phyloP scores from a whole-genome alignment of 2,888 invertebrate species.

The Caenorhabditis sp. region DNA sequence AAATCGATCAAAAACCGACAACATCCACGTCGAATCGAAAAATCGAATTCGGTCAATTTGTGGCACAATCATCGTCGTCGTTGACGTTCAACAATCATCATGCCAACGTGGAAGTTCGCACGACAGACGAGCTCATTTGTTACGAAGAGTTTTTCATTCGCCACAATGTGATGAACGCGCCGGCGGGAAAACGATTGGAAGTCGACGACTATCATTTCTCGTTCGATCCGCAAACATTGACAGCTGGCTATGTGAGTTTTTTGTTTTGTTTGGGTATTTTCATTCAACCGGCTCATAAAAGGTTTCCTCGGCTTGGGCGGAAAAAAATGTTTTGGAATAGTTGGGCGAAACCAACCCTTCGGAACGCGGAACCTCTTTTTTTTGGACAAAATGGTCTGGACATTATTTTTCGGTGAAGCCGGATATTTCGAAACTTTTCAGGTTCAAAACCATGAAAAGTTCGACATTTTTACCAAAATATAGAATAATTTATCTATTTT shows the following conservation, averaged over 20 bases:
- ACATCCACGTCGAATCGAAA: too few species aligned
- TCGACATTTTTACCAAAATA: too few species aligned
- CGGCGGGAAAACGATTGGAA: neutral
- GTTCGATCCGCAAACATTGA: slow-evolving; percentile 12
- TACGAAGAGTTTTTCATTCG: slow-evolving; percentile 9
- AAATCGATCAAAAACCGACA: neutral
- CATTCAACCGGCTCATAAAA: neutral
- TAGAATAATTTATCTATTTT: too few species aligned
- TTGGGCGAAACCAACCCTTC: neutral
- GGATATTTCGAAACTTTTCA: neutral
- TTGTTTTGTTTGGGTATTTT: neutral
- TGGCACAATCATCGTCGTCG: too few species aligned
- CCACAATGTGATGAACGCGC: neutral
- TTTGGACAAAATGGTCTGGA: too few species aligned
- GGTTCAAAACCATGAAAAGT: neutral
- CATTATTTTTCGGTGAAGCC: too few species aligned
- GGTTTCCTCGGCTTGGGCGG: neutral
- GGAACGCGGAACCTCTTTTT: too few species aligned
- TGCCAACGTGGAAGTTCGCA: neutral
- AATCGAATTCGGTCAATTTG: neutral
- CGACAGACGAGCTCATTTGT: neutral
- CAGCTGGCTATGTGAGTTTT: slow-evolving; percentile 6
- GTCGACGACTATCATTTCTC: slow-evolving; percentile 2
- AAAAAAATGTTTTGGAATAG: neutral
- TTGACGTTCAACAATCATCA: neutral